Evolutionary conservation across 2,113 vertebrate genomes (phyloP).

Genomic region (Indicator maculatus): DNA sequence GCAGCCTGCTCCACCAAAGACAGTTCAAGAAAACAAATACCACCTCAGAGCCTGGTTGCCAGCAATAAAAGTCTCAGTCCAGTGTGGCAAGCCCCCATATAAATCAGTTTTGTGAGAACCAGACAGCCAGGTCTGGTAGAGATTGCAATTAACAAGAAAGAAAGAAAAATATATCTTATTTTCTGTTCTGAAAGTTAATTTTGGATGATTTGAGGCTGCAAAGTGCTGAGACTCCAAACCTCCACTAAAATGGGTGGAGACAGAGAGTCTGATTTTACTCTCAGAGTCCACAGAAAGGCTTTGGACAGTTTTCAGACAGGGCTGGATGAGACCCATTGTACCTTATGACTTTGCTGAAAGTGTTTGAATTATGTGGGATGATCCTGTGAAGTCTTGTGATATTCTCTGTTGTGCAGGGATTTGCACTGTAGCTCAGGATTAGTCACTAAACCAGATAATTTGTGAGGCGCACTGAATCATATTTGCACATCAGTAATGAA

Average conservation of each 20-base stretch:
- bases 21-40: neutral
- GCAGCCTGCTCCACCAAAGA: neutral
- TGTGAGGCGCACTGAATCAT: neutral
- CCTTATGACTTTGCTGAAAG: neutral
- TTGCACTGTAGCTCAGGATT: neutral
- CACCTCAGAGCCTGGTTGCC: neutral
- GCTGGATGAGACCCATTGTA: neutral
- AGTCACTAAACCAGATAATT: neutral
- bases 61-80: neutral
- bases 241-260: neutral
- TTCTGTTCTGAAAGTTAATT: conserved; percentile 30
- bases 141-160: conserved; percentile 4
- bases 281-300: neutral
- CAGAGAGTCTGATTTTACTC: neutral
- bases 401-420: neutral
- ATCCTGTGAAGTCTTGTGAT: neutral
- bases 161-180: neutral
- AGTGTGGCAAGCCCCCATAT: neutral
- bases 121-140: neutral
- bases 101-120: conserved; percentile 24
- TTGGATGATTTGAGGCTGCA: neutral
- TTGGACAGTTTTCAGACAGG: neutral
- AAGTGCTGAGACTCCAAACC: neutral
- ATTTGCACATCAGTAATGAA: neutral
- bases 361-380: neutral